A percentile compares a stretch with the other conserved stretches of the same genome.
Conservation (phyloP, 2,113 vertebrate species). For the Lontra canadensis region DNA sequence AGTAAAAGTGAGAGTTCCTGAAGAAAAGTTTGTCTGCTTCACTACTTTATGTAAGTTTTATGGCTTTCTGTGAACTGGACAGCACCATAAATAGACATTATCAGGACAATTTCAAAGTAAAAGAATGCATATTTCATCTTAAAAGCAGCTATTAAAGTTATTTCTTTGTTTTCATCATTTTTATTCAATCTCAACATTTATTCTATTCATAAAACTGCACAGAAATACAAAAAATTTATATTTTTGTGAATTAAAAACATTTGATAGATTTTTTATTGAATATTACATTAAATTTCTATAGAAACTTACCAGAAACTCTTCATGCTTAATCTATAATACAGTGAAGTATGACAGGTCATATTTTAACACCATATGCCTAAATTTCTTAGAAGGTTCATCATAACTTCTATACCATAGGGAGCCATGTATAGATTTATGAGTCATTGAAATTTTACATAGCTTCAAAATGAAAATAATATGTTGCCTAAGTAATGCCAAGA, state of each 20-base stretch:
- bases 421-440: not conserved
- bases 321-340: not conserved
- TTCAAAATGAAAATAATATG: not conserved
- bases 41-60: not conserved
- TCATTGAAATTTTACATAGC: not conserved
- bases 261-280: not conserved
- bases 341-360: not conserved
- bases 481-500: not conserved
- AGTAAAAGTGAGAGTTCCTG: not conserved
- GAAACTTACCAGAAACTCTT: not conserved
- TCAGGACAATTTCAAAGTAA: not conserved
- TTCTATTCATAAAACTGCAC: not conserved
- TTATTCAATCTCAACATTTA: not conserved
- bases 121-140: not conserved
- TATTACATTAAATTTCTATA: not conserved
- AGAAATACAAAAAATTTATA: not conserved
- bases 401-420: not conserved
- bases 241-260: not conserved
- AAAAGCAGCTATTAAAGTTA: not conserved
- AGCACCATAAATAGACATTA: not conserved
- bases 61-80: not conserved
- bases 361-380: not conserved
- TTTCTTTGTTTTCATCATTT: not conserved
- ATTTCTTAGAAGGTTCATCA: not conserved
- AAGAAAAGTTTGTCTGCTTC: not conserved